Evolutionary conservation across 2,888 invertebrate genomes (phyloP).

Genomic region (Microctonus brassicae): DNA sequence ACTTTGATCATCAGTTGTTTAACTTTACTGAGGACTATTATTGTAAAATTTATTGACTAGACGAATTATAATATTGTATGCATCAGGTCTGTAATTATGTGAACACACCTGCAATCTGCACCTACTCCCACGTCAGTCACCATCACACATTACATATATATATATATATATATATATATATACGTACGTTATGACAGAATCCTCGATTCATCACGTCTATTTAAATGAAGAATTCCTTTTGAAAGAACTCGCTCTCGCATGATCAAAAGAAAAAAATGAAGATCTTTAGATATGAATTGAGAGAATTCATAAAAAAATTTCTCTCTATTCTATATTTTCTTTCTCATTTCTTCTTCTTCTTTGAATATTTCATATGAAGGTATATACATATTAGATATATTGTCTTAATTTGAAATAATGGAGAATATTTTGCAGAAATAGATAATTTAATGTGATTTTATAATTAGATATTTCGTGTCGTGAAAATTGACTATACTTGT

Average conservation of each 20-base stretch:
- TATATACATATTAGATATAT: no score
- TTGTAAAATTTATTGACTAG: background rate
- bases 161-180: background rate
- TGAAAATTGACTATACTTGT: no score
- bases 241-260: no score
- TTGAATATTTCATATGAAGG: no score
- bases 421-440: no score
- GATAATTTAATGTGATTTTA: no score
- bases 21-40: background rate
- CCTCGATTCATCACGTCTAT: slow-evolving; percentile 17
- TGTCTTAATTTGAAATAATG: no score
- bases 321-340: no score
- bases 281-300: no score
- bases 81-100: background rate
- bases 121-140: no score
- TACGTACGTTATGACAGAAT: slow-evolving; percentile 8
- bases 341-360: background rate
- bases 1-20: background rate
- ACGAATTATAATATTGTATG: background rate
- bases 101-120: slow-evolving; percentile 33
- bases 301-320: no score
- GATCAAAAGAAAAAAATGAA: background rate
- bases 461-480: no score
- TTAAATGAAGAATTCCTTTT: background rate
- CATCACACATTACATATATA: background rate